phyloP scores from a whole-genome alignment of 2,888 invertebrate species.

The Heliconius ismenius region DNA sequence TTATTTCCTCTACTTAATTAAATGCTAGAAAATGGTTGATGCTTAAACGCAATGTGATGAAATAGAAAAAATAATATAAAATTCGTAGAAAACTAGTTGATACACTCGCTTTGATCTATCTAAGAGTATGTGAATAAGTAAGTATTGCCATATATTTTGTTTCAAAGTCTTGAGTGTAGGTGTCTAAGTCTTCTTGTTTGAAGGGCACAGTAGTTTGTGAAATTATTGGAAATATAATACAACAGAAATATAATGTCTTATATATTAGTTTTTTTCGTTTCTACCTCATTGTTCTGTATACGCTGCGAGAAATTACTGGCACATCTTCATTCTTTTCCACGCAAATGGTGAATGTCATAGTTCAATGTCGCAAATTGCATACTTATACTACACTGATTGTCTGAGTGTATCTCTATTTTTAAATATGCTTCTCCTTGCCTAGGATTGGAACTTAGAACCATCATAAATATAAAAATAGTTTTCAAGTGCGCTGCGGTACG shows the following conservation, averaged over 20 bases:
- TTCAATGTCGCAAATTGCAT: too few species aligned
- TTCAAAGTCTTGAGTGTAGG: slow-evolving; percentile 8
- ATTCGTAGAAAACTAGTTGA: background rate
- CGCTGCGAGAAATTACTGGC: background rate
- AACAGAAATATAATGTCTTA: background rate
- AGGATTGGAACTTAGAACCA: background rate
- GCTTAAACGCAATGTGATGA: too few species aligned
- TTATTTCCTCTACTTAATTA: too few species aligned
- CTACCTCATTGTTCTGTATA: background rate
- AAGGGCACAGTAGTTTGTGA: background rate
- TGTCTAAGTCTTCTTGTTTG: slow-evolving; percentile 1
- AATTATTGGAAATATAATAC: slow-evolving; percentile 7
- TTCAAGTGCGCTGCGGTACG: background rate
- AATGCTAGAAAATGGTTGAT: too few species aligned
- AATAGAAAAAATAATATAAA: background rate
- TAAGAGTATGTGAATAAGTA: background rate
- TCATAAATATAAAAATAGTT: too few species aligned
- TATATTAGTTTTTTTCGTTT: background rate
- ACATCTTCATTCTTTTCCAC: background rate
- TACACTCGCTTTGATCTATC: background rate
- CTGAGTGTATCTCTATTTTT: background rate
- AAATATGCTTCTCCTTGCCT: background rate
- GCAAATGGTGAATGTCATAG: background rate
- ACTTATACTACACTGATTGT: background rate
- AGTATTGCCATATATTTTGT: slow-evolving; percentile 11